Conservation (phyloP, 2,888 invertebrate species). For the Leptopterna dolabrata region DNA sequence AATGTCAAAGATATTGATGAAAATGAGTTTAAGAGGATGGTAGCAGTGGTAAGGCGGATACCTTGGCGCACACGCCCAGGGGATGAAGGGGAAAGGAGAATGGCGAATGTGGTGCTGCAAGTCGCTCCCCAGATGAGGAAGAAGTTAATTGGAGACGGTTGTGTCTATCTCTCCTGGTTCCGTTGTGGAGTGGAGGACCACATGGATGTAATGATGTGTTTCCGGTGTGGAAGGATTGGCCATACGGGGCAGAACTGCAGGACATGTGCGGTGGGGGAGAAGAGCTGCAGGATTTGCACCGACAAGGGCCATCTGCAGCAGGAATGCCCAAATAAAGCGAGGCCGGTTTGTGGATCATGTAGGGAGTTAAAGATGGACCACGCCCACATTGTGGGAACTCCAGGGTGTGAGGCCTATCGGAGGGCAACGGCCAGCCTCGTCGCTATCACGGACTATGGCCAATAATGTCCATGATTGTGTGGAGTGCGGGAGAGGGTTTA, state of each 20-base stretch:
- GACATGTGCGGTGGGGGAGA: neutral
- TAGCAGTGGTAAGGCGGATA: neutral
- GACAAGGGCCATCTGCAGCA: neutral
- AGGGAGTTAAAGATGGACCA: too few relatives aligned
- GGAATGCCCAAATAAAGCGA: neutral
- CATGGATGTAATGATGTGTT: neutral
- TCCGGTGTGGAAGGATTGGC: neutral
- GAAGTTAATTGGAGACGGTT: too few relatives aligned
- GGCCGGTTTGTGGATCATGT: too few relatives aligned
- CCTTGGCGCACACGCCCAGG: neutral
- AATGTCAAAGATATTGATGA: neutral
- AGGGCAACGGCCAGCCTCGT: slow-evolving; percentile 72
- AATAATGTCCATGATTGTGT: slow-evolving; percentile 66
- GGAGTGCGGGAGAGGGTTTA: slow-evolving; percentile 69
- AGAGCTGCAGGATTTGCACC: neutral
- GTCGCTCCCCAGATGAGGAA: too few relatives aligned
- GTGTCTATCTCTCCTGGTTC: too few relatives aligned
- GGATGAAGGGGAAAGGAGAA: too few relatives aligned
- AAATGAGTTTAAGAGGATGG: neutral
- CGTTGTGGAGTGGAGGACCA: neutral
- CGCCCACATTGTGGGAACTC: slow-evolving; percentile 63
- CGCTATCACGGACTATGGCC: slow-evolving; percentile 67
- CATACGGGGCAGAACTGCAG: neutral
- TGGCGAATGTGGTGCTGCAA: too few relatives aligned
- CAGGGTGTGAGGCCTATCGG: slow-evolving; percentile 72